phyloP scores from a whole-genome alignment of 2,797 vertebrate genomes.

The Chloroceryle inda region DNA sequence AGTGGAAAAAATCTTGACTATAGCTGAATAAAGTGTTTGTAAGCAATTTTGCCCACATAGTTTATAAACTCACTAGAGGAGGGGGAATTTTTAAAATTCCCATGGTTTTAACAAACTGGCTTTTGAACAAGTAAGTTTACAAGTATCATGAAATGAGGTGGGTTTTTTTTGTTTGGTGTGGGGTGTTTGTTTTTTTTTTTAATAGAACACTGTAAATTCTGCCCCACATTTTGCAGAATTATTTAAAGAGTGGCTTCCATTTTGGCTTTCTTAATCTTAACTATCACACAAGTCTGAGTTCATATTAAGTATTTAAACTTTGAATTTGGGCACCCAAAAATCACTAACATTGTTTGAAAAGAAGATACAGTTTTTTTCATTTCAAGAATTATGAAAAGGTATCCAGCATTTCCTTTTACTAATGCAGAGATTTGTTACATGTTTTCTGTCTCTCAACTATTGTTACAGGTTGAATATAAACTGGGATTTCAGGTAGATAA shows the following conservation, averaged over 20 bases:
- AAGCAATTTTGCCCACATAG: neutral
- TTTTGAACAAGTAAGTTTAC: neutral
- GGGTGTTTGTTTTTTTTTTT: neutral
- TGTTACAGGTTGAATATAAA: conserved; percentile 91
- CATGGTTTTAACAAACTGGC: neutral
- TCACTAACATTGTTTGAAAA: neutral
- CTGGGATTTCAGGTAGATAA: conserved; percentile 94
- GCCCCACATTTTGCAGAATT: neutral
- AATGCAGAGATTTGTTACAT: neutral
- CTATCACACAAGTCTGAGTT: neutral
- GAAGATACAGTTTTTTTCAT: neutral
- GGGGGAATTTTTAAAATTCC: neutral
- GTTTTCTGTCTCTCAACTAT: neutral
- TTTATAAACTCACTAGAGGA: neutral
- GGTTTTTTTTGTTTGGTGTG: too few species aligned
- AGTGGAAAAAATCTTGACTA: neutral
- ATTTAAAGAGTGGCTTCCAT: neutral
- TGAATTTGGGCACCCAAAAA: neutral
- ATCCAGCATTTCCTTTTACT: neutral
- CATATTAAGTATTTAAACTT: neutral
- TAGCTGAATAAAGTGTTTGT: neutral
- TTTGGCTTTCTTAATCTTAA: neutral
- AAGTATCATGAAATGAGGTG: neutral
- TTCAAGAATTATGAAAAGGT: neutral
- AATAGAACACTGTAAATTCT: neutral